Evolutionary conservation across 2,113 vertebrate genomes (phyloP), one percentile per base, ranked within the genome.

Genomic region (Calyptomena viridis): DNA sequence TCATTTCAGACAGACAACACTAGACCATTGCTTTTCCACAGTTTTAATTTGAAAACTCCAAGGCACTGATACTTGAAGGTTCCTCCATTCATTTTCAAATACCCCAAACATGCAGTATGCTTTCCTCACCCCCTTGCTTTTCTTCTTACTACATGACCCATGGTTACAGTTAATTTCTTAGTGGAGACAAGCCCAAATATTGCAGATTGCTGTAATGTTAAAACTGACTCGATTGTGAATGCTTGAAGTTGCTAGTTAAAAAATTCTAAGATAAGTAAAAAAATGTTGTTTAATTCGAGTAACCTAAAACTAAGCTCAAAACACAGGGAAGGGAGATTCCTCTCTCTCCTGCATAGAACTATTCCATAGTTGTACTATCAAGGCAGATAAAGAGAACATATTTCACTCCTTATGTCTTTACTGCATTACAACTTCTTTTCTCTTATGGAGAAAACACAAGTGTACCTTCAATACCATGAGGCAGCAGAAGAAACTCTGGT

Each of bases 161-260:
- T 4, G 14, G 55, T 55, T 76, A 22, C 44, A 85, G 19, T 72
- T 78, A 44, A 90, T 80, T 81, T 95, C 75, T 52, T 21, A 37
- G 22, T 16, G 15, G 39, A 81, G 75, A 90, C 55, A 60, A 93
- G 79, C 42, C 42, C 60, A 84, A 78, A 86, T 93, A 78, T 40
- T 83, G 47, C 25, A 77, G 64, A 80, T 88, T 60, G 11, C 47
- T 88, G 39, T 60, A 90, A 88, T 49, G 58, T 60, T 88, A 87
- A 78, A 87, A 78, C 47, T 64, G 73, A 24, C 47, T 95, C 72
- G 60, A 72, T 11, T 44, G 39, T 71, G 60, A 95, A 69, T 5
- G 9, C 39, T 35, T 91, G 59, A 90, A 82, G 60, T 58, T 89
- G 46, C 59, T 88, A 90, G 80, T 77, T 94, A 95, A 97, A 97